Evolutionary conservation across 2,797 vertebrate species (phyloP).

Genomic region (Premnoplex brunnescens): DNA sequence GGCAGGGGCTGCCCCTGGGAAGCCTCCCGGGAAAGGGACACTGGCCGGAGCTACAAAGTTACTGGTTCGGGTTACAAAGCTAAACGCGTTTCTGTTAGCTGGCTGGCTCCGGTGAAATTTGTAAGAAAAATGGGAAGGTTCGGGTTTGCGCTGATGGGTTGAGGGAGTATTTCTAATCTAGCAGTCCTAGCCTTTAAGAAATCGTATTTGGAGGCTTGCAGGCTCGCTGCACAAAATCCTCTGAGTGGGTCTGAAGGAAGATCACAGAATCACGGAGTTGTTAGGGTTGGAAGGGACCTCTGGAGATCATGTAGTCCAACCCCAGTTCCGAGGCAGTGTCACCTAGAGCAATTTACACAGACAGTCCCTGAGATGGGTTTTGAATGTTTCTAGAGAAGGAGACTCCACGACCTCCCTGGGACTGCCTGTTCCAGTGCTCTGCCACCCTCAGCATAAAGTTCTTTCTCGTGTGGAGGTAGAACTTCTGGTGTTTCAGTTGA

Average conservation of each 20-base stretch:
- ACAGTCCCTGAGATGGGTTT: background rate
- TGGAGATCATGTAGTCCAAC: background rate
- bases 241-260: background rate
- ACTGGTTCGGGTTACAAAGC: too few species aligned
- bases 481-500: background rate
- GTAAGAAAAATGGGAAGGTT: background rate
- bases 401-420: background rate
- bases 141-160: background rate
- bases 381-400: background rate
- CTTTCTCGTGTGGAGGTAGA: background rate
- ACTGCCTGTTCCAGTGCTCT: background rate
- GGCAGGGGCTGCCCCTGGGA: too few species aligned
- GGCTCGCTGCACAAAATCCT: background rate
- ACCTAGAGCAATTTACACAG: background rate
- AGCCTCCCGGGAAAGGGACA: too few species aligned
- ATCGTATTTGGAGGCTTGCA: background rate
- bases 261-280: background rate
- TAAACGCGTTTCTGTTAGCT: background rate
- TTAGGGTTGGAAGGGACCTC: too few species aligned
- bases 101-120: background rate
- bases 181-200: background rate
- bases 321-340: background rate
- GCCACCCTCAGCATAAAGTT: background rate
- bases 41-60: too few species aligned
- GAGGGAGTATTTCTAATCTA: background rate